Base-by-base conservation (phyloP, 2,113 vertebrate genomes). In the Microtus oregoni region DNA sequence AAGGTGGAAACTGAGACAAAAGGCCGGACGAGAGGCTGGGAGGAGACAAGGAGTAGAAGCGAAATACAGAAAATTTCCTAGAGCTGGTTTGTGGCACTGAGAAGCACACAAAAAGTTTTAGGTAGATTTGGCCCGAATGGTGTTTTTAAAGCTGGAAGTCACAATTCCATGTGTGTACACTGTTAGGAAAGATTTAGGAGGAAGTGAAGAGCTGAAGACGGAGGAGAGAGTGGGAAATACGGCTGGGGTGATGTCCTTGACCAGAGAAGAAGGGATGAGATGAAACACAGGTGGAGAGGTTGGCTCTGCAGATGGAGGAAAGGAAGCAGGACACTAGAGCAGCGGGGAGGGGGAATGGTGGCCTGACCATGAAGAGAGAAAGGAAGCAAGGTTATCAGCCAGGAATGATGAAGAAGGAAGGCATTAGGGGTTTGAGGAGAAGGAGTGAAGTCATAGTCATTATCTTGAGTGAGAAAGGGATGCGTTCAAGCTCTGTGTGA, bases 201-300 rank as follows among this genome's bases (percentile, higher is more conserved):
- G 28, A 2, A 75, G 85, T 1, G 26, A 58, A 58, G 4, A 13
- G 63, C 1, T 32, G 70, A 38, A 67, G 86, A 38, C 9, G n/a
- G 19, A 55, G 67, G 50, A 81, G 41, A 83, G 14, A 41, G 28
- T 1, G 17, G 41, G 19, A 24, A 38, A 38, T 4, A 2, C 3
- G 32, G 58, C 3, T 0, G 10, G 3, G 32, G 14, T 3, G 0
- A 26, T 28, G 28, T 24, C 89, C 50, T n/a, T 47, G 50, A 17
- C 15, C 41, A 30, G 41, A 47, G 1, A 12, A 30, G 47, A 58
- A 22, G 50, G 38, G 26, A 17, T 13, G 13, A 30, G 9, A 15
- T 73, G 55, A 22, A 8, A 1, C 4, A 73, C 41, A 50, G 50
- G 73, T 61, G 44, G 70, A 63, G 15, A 22, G 9, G 24, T 2